phyloP scores from a whole-genome alignment of 2,888 invertebrate species.

The Amorpha juglandis region DNA sequence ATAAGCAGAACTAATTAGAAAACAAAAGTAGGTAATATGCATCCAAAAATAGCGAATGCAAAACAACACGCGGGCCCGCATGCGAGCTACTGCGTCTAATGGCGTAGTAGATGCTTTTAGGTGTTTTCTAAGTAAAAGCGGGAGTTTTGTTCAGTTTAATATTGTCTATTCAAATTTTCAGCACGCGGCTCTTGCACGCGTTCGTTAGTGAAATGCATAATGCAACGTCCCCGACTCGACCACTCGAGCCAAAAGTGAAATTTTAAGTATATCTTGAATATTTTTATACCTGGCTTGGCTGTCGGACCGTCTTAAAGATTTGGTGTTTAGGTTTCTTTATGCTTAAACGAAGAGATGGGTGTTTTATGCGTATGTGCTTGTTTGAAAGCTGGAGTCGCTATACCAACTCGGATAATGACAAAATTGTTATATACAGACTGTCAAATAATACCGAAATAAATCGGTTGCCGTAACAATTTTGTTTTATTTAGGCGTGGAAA shows the following conservation, averaged over 20 bases:
- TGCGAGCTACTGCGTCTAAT: neutral
- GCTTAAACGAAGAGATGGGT: too few species aligned
- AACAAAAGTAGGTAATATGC: neutral
- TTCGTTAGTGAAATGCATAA: constrained; percentile 80
- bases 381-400: too few species aligned
- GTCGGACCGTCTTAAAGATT: neutral
- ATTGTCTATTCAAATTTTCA: constrained; percentile 69
- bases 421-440: too few species aligned
- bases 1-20: neutral
- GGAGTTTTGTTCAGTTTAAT: constrained; percentile 58
- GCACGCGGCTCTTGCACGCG: constrained; percentile 63
- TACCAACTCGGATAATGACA: too few species aligned
- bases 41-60: too few species aligned
- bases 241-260: constrained; percentile 59
- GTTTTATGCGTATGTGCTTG: too few species aligned
- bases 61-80: neutral
- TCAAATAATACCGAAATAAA: too few species aligned
- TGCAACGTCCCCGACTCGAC: constrained; percentile 62
- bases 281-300: neutral
- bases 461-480: too few species aligned
- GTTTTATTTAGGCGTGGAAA: too few species aligned
- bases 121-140: constrained; percentile 49
- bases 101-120: constrained; percentile 40
- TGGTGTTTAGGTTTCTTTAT: too few species aligned
- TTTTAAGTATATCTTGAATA: constrained; percentile 48